phyloP scores from a whole-genome alignment of 2,888 invertebrate genomes.

The Latrodectus elegans region DNA sequence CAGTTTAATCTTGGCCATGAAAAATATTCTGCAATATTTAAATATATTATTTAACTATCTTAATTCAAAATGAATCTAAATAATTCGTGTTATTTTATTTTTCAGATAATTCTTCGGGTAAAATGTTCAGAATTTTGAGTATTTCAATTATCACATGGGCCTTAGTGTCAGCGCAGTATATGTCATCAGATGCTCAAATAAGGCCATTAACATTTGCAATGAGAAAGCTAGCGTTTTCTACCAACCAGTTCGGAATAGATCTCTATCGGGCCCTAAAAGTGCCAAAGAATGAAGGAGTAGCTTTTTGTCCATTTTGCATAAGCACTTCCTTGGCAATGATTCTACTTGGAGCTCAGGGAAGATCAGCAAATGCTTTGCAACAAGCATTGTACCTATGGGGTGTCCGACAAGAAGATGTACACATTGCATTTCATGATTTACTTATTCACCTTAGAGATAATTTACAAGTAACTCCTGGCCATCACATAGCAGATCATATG shows the following conservation, averaged over 20 bases:
- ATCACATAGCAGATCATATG: conserved; percentile 57
- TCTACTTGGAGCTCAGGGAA: conserved; percentile 70
- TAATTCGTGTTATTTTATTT: neutral
- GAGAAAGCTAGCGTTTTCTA: conserved; percentile 71
- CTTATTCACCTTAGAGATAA: conserved; percentile 71
- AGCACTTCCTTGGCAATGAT: conserved; percentile 71
- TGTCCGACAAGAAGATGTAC: conserved; percentile 71
- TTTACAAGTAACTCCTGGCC: conserved; percentile 65
- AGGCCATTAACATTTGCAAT: conserved; percentile 70
- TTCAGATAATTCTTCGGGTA: neutral
- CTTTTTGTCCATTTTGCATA: conserved; percentile 72
- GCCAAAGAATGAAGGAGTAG: conserved; percentile 68
- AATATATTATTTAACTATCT: neutral
- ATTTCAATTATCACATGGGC: conserved; percentile 42
- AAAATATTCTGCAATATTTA: neutral
- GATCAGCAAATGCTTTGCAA: conserved; percentile 70
- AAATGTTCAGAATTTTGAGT: conserved; percentile 50
- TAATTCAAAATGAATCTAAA: conserved; percentile 4
- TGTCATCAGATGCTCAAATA: conserved; percentile 50
- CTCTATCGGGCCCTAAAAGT: conserved; percentile 70
- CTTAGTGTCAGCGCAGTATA: conserved; percentile 35
- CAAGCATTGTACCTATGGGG: conserved; percentile 71
- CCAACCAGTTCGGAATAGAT: conserved; percentile 72
- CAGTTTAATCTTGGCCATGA: neutral
- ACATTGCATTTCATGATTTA: conserved; percentile 71